Conservation (phyloP, 1,140 invertebrate genomes). For the Popillia japonica region DNA sequence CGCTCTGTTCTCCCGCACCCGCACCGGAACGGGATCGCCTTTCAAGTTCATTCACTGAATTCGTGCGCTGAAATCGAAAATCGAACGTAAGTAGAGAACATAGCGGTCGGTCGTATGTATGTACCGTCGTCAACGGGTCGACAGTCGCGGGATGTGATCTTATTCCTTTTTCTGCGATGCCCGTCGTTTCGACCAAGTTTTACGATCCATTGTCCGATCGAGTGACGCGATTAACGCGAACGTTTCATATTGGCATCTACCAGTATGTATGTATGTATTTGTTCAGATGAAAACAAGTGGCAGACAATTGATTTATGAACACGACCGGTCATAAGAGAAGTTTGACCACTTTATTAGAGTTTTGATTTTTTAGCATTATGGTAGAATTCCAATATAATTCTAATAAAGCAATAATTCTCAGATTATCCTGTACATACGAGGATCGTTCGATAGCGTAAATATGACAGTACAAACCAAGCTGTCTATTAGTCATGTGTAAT, state of each 20-base stretch:
- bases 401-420: no score
- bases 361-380: no score
- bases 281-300: no score
- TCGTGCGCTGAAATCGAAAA: slow-evolving; percentile 9
- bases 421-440: no score
- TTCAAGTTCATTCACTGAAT: slow-evolving; percentile 26
- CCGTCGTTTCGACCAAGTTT: not conserved
- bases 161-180: not conserved
- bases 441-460: no score
- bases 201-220: slow-evolving; percentile 16
- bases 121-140: not conserved
- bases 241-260: not conserved
- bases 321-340: no score
- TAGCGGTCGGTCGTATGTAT: no score
- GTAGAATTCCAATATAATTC: no score
- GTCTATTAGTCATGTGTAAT: no score
- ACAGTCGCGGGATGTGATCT: not conserved
- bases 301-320: no score
- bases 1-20: not conserved
- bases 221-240: not conserved
- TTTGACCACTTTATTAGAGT: no score
- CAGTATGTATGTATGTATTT: not conserved
- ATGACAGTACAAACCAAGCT: no score
- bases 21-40: not conserved
- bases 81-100: not conserved